Evolutionary conservation across 2,797 vertebrate genomes (phyloP), one percentile per base, ranked within the genome.

Genomic region (Zalophus californianus): DNA sequence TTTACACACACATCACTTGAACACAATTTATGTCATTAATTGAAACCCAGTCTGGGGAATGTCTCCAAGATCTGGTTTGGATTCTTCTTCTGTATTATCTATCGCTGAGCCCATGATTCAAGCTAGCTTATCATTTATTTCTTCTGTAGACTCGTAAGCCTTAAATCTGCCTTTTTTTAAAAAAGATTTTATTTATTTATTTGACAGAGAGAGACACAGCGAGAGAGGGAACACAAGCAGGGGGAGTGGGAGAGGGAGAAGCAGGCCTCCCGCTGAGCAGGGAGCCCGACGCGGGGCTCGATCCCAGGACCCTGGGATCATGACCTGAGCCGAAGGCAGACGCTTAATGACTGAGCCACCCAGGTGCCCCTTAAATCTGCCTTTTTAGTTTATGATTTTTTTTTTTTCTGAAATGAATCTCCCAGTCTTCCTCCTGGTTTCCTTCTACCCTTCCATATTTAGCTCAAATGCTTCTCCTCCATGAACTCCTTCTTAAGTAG

Each of bases 321-420:
- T 44, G 44, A 8, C 44, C 44, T 44, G 44, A 44, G 44, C 44
- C 7, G 44, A 8, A 44, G 44, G 44, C 44, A 44, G 44, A 44
- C 44, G 44, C 44, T 44, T 44, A 44, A 44, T 1, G 7, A 44
- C 44, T 44, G 44, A 44, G 44, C 44, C 44, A 44, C 44, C 44
- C 44, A 44, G 44, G 44, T 8, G 44, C 44, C 44, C 14, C 80
- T 96, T 92, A 56, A 84, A 48, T 91, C 73, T 66, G 66, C n/a
- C 54, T 91, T 92, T 96, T 68, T 72, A 91, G 70, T 94, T 93
- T 90, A 60, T 68, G 38, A 73, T 32, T 8, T 75, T 96, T 90
- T 20, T 20, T 93, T 83, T 68, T 84, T 48, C 52, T 50, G 52
- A 91, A 85, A 87, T 91, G 7, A 50, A 70, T 50, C 77, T 92